Evolutionary conservation across 2,888 invertebrate species (phyloP).

Genomic region (Gortyna flavago): DNA sequence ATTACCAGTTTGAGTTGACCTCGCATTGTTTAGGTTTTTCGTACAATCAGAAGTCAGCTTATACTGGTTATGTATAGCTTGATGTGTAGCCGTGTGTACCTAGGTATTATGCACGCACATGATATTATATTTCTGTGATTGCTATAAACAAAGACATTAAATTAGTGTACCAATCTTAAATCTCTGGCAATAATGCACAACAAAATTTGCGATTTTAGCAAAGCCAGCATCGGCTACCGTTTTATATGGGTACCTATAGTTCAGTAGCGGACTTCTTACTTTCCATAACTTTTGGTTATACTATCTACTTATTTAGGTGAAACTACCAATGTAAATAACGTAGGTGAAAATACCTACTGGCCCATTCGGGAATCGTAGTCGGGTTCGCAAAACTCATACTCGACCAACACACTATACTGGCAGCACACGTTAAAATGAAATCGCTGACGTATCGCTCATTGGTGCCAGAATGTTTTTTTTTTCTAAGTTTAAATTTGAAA

Average conservation of each 20-base stretch:
- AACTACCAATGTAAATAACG: not conserved
- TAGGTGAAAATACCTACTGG: not conserved
- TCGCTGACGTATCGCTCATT: not conserved
- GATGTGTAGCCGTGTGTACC: too few species aligned
- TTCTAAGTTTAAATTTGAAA: constrained; percentile 24
- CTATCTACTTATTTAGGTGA: too few species aligned
- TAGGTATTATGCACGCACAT: not conserved
- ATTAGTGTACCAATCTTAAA: too few species aligned
- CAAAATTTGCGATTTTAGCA: not conserved
- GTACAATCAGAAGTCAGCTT: too few species aligned
- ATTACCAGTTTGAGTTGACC: too few species aligned
- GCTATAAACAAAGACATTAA: too few species aligned
- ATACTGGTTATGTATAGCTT: too few species aligned
- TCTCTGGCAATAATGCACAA: not conserved
- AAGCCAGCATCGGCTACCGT: not conserved
- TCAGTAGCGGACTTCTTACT: not conserved
- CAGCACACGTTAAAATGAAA: not conserved
- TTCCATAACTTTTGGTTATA: not conserved
- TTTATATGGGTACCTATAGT: not conserved
- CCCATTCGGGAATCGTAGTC: not conserved
- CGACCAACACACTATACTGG: not conserved
- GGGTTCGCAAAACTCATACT: not conserved
- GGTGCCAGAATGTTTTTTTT: not conserved
- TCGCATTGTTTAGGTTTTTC: too few species aligned
- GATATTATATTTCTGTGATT: not conserved